Conservation (phyloP, 2,113 vertebrate genomes). For the Eleginops maclovinus region DNA sequence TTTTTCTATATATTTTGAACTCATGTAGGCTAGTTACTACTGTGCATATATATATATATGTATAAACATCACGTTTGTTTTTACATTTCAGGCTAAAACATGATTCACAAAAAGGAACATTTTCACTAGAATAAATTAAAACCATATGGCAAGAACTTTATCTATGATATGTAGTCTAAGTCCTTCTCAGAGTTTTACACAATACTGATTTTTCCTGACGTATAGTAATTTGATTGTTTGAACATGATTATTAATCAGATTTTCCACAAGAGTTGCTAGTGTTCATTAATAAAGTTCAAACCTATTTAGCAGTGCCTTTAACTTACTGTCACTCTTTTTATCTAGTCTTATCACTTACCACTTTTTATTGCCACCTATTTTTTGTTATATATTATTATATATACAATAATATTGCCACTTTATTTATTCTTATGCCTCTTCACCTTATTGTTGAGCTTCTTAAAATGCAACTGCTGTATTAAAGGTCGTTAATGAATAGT, state of each 20-base stretch:
- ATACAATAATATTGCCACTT: too few species aligned
- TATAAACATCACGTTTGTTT: background rate
- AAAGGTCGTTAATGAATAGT: too few species aligned
- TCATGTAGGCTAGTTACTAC: background rate
- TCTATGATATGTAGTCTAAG: background rate
- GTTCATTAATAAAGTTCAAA: background rate
- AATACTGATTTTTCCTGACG: background rate
- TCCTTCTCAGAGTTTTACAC: background rate
- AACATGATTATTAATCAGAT: background rate
- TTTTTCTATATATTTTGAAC: background rate
- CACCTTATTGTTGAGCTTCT: too few species aligned
- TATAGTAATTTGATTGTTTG: background rate
- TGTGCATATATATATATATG: background rate
- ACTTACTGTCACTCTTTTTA: too few species aligned
- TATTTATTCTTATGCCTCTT: too few species aligned
- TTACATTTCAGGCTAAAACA: background rate
- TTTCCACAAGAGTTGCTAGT: background rate
- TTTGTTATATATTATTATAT: too few species aligned
- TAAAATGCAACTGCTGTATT: too few species aligned
- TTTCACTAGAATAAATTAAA: background rate
- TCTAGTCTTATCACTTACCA: too few species aligned
- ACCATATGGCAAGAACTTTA: background rate
- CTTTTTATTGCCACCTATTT: too few species aligned
- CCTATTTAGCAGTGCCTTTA: too few species aligned
- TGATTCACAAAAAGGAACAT: background rate